Evolutionary conservation across 2,888 invertebrate genomes (phyloP).

Genomic region (Pheosia gnoma): DNA sequence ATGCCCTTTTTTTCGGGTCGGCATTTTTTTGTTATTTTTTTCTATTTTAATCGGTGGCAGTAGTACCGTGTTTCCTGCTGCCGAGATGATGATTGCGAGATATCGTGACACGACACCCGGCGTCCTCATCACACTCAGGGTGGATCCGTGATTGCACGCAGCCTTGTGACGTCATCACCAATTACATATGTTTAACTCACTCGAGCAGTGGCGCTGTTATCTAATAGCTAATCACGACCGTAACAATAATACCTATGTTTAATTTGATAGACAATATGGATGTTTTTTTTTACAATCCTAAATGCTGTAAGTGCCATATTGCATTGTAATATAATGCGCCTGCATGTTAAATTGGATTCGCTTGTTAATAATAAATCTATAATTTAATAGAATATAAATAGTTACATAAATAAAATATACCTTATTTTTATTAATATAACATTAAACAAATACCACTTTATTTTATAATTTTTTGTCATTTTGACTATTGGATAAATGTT

Average conservation of each 20-base stretch:
- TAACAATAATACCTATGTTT: slow-evolving; percentile 37
- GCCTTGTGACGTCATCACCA: slow-evolving; percentile 67
- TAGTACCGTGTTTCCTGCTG: slow-evolving; percentile 58
- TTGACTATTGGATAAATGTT: no score
- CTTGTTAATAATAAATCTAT: background rate
- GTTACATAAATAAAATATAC: no score
- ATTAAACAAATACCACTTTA: no score
- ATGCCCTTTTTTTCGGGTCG: no score
- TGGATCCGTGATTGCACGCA: slow-evolving; percentile 52
- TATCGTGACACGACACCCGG: slow-evolving; percentile 63
- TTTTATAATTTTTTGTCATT: no score
- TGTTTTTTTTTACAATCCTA: background rate
- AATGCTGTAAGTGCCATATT: background rate
- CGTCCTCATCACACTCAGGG: slow-evolving; percentile 56
- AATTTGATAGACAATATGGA: slow-evolving; percentile 6
- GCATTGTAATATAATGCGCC: background rate
- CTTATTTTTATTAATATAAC: no score
- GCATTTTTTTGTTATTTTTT: no score
- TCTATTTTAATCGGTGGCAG: slow-evolving; percentile 1
- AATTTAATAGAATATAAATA: background rate
- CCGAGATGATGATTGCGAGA: slow-evolving; percentile 53
- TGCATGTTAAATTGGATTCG: background rate
- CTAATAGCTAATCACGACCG: slow-evolving; percentile 54
- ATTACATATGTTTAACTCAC: slow-evolving; percentile 40
- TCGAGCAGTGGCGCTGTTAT: slow-evolving; percentile 51